Conservation (phyloP, 2,113 vertebrate genomes). For the Paracanthobrama guichenoti region DNA sequence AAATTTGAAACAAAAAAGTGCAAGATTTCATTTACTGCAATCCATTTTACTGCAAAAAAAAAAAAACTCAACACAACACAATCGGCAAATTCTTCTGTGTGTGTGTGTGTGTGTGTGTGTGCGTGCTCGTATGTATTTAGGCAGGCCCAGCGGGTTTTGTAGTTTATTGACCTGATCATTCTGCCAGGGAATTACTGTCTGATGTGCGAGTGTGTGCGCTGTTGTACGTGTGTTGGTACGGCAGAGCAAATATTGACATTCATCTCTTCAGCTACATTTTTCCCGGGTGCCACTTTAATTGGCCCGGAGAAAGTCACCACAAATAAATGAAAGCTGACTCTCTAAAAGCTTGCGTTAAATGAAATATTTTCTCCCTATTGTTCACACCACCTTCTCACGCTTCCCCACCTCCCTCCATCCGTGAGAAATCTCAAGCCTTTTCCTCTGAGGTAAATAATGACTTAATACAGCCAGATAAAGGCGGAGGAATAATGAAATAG, state of each 20-base stretch:
- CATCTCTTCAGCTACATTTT: slow-evolving; percentile 35
- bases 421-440: slow-evolving; percentile 57
- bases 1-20: background rate
- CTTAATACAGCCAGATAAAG: slow-evolving; percentile 39
- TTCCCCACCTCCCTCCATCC: slow-evolving; percentile 32
- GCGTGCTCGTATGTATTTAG: slow-evolving; percentile 1
- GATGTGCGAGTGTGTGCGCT: slow-evolving; percentile 40
- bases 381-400: slow-evolving; percentile 44
- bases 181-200: slow-evolving; percentile 43
- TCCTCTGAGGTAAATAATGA: slow-evolving; percentile 58
- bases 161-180: slow-evolving; percentile 51
- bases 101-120: slow-evolving; percentile 14
- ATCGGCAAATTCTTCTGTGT: background rate
- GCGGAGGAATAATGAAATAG: slow-evolving; percentile 39
- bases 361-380: slow-evolving; percentile 24
- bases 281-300: slow-evolving; percentile 45
- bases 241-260: slow-evolving; percentile 58
- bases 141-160: slow-evolving; percentile 22
- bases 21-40: background rate
- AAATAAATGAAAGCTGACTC: slow-evolving; percentile 44
- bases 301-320: slow-evolving; percentile 45
- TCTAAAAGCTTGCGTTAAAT: slow-evolving; percentile 35
- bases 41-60: background rate
- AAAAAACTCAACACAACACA: too few species aligned
- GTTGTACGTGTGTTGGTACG: slow-evolving; percentile 29